Conservation (phyloP, 1,140 invertebrate species). For the Mycetomoellerius zeteki region DNA sequence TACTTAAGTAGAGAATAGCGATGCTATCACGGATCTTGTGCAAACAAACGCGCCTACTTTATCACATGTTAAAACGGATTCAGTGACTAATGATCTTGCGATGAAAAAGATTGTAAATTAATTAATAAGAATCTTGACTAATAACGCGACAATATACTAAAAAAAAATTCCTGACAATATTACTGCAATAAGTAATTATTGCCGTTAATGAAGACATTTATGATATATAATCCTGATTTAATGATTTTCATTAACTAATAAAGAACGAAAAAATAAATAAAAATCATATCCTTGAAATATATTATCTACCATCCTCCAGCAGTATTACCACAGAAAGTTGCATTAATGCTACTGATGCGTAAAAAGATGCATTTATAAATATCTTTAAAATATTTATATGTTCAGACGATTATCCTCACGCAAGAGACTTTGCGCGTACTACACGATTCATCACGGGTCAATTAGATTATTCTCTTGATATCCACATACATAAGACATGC, state of each 20-base stretch:
- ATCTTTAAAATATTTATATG: slow-evolving; percentile 12
- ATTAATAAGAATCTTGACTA: slow-evolving; percentile 10
- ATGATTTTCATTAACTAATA: not conserved
- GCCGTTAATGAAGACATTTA: not conserved
- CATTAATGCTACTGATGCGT: not conserved
- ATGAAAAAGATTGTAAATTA: not conserved
- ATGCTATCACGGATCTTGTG: slow-evolving; percentile 12
- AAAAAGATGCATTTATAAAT: not conserved
- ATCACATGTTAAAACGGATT: not conserved
- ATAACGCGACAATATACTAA: not conserved
- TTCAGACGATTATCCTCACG: not conserved
- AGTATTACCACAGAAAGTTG: not conserved
- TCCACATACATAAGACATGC: not conserved
- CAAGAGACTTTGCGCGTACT: not conserved
- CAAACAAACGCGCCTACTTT: slow-evolving; percentile 19
- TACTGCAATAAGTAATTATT: not conserved
- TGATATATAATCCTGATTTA: not conserved
- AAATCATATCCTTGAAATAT: not conserved
- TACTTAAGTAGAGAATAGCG: slow-evolving; percentile 23
- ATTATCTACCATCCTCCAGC: not conserved
- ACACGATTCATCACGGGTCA: not conserved
- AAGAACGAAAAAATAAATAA: slow-evolving; percentile 17
- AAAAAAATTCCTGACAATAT: not conserved
- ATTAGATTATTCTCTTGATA: slow-evolving; percentile 50
- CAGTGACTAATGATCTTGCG: not conserved